Conservation (phyloP, 2,797 vertebrate genomes). For the Pangasius macronema region DNA sequence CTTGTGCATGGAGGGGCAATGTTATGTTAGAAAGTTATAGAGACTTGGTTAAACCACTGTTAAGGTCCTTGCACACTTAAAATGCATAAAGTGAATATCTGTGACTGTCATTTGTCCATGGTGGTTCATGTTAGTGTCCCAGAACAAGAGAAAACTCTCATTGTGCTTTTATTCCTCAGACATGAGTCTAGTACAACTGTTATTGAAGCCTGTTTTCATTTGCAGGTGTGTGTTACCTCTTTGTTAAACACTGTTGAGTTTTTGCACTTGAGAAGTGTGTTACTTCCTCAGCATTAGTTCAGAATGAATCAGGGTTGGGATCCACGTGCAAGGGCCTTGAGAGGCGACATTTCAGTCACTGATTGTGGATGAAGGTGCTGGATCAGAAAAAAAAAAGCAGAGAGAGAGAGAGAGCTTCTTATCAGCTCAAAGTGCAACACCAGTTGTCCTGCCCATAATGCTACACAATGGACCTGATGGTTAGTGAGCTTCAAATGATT, state of each 20-base stretch:
- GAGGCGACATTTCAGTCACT: constrained; percentile 46
- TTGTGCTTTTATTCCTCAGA: constrained; percentile 29
- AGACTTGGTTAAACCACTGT: constrained; percentile 54
- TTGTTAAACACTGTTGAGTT: constrained; percentile 65
- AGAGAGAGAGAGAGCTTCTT: constrained; percentile 70
- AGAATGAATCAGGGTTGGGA: constrained; percentile 34
- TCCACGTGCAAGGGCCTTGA: constrained; percentile 61
- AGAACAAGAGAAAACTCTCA: constrained; percentile 18
- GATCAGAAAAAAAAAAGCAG: constrained; percentile 63
- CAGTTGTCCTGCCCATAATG: constrained; percentile 55
- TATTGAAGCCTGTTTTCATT: constrained; percentile 32
- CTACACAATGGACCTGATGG: constrained; percentile 30
- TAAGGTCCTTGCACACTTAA: constrained; percentile 58
- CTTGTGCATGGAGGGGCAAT: constrained; percentile 33
- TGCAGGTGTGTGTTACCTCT: constrained; percentile 49
- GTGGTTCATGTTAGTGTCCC: constrained; percentile 23
- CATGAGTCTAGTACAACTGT: constrained; percentile 17
- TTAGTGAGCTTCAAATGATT: constrained; percentile 36
- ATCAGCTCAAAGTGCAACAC: constrained; percentile 77
- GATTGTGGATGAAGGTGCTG: constrained; percentile 68
- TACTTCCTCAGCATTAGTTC: constrained; percentile 43
- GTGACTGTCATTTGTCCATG: constrained; percentile 32
- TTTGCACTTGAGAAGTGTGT: constrained; percentile 45
- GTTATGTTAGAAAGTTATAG: constrained; percentile 37
- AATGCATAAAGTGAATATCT: constrained; percentile 26